These are phyloP conservation scores for Hydrochoerus hydrochaeris DNA, from an alignment of 2,113 vertebrate species.

Conservation along the genomic window DNA sequence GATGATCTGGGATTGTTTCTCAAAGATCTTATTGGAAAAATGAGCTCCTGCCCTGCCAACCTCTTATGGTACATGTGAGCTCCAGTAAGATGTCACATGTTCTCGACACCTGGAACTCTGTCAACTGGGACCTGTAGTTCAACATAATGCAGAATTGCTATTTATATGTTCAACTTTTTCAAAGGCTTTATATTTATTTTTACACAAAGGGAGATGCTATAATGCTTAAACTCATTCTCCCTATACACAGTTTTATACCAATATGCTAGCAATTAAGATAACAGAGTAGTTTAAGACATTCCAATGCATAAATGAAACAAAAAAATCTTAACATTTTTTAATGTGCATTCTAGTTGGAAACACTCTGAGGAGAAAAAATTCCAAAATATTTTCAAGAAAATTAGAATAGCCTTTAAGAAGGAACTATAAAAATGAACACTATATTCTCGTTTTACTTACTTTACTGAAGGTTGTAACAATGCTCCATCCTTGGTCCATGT, in stretches of 20 bases:
- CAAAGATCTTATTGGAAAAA: not conserved
- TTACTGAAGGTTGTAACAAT: constrained; percentile 84
- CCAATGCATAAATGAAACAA: not conserved
- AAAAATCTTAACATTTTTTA: not conserved
- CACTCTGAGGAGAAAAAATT: constrained; percentile 62
- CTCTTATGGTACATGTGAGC: not conserved
- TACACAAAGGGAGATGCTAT: not conserved
- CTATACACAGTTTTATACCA: too few relatives aligned
- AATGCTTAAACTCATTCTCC: not conserved
- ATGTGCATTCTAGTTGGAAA: not conserved
- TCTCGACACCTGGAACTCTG: not conserved
- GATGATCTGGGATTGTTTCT: not conserved
- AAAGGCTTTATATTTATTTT: not conserved
- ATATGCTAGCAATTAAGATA: not conserved
- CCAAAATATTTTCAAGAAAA: constrained; percentile 36
- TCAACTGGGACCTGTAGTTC: not conserved
- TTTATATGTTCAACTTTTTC: not conserved
- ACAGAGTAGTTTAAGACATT: not conserved
- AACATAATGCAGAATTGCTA: not conserved
- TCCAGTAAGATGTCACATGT: not conserved
- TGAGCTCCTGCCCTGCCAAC: not conserved
- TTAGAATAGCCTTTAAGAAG: constrained; percentile 22
- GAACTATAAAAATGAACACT: not conserved
- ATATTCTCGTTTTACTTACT: constrained; percentile 85
- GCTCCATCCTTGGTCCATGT: constrained; percentile 93